Conservation (phyloP, 2,888 invertebrate genomes). For the Eupithecia insigniata region DNA sequence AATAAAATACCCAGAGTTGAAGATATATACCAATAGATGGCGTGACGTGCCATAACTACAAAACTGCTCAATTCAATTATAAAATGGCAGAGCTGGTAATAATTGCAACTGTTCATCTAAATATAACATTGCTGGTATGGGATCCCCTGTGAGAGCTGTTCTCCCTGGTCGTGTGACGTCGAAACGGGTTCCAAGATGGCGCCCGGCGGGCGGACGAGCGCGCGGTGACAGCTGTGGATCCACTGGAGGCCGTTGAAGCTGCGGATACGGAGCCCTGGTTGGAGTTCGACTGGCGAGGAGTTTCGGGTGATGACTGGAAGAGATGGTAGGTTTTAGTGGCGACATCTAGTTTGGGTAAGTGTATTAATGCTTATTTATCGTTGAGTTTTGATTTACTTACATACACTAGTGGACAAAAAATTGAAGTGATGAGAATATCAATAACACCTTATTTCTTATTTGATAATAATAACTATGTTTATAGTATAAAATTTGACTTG, state of each 20-base stretch:
- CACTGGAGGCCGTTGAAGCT: conserved; percentile 75
- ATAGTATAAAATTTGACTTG: too few species aligned
- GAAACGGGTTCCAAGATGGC: conserved; percentile 90
- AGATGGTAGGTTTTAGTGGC: background rate
- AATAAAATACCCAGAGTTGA: background rate
- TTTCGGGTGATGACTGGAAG: conserved; percentile 61
- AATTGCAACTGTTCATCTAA: conserved; percentile 73
- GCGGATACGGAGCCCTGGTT: conserved; percentile 79
- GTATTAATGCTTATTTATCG: too few species aligned
- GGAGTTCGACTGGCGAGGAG: conserved; percentile 66
- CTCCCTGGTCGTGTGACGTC: conserved; percentile 83
- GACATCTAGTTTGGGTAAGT: background rate
- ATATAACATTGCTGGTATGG: conserved; percentile 83
- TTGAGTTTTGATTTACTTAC: too few species aligned
- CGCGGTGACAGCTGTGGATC: conserved; percentile 68
- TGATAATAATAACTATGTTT: too few species aligned
- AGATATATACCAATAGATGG: background rate
- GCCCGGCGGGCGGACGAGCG: conserved; percentile 76
- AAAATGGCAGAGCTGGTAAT: conserved; percentile 23
- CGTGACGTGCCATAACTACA: background rate
- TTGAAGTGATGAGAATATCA: too few species aligned
- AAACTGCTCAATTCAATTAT: background rate
- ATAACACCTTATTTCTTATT: too few species aligned
- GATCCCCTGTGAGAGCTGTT: conserved; percentile 78
- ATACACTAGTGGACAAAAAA: too few species aligned